Evolutionary conservation across 2,888 invertebrate genomes (phyloP).

Genomic region (Nebria brevicollis): DNA sequence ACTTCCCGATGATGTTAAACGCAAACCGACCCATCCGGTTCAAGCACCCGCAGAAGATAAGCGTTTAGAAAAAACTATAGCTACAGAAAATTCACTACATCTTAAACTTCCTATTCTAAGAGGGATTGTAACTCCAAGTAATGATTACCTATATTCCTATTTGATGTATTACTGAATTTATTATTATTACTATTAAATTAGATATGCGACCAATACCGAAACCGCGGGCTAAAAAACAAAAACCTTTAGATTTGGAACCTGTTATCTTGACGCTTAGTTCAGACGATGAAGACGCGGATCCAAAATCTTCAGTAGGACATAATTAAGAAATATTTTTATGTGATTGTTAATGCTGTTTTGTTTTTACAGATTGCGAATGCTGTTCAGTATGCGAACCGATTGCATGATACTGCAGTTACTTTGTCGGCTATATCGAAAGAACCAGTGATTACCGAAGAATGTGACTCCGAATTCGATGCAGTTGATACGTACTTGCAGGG

Average conservation of each 20-base stretch:
- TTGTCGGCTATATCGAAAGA: slow-evolving; percentile 33
- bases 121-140: neutral
- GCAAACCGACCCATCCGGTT: slow-evolving; percentile 56
- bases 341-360: neutral
- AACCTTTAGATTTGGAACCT: slow-evolving; percentile 71
- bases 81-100: neutral
- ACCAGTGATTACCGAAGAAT: slow-evolving; percentile 33
- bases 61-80: neutral
- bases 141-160: neutral
- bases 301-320: slow-evolving; percentile 43
- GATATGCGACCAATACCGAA: slow-evolving; percentile 24
- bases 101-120: neutral
- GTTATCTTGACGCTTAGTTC: slow-evolving; percentile 77
- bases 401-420: slow-evolving; percentile 14
- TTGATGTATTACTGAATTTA: slow-evolving; percentile 4
- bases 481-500: neutral
- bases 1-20: slow-evolving; percentile 78
- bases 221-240: slow-evolving; percentile 59
- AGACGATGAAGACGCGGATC: slow-evolving; percentile 70
- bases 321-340: neutral
- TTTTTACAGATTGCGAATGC: slow-evolving; percentile 12
- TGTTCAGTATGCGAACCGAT: neutral
- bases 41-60: slow-evolving; percentile 2
- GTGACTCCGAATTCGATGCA: slow-evolving; percentile 12
- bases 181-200: slow-evolving; percentile 16